A percentile compares a stretch with the other conserved stretches of the same genome.
Evolutionary conservation across 2,797 vertebrate species (phyloP).

Genomic region (Gymnocypris eckloni): DNA sequence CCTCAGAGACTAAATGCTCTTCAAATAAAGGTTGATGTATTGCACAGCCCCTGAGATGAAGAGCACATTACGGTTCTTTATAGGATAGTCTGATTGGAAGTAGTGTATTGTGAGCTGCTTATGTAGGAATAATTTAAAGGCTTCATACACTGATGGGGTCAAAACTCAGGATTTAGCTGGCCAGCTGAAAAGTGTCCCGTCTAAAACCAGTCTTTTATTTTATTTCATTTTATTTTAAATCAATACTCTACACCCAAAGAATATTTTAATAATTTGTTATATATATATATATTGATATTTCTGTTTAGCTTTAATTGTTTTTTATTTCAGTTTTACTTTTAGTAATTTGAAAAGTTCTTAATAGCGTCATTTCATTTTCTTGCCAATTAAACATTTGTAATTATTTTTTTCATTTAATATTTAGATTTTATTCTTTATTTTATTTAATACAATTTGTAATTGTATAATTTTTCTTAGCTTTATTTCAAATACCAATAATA

Average conservation of each 20-base stretch:
- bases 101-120: neutral
- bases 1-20: neutral
- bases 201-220: too few species aligned
- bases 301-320: neutral
- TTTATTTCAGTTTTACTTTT: neutral
- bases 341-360: neutral
- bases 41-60: neutral
- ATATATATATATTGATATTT: neutral
- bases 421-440: neutral
- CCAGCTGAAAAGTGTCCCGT: too few species aligned
- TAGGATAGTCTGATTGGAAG: neutral
- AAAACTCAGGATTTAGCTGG: too few species aligned
- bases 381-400: neutral
- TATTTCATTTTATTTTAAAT: too few species aligned
- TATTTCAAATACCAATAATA: neutral
- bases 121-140: neutral
- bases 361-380: neutral
- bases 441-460: neutral
- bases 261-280: too few species aligned
- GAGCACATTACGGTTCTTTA: neutral
- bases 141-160: neutral
- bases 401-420: neutral
- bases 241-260: too few species aligned
- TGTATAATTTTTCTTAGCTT: neutral
- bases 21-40: slow-evolving; percentile 1